A percentile compares a stretch with the other conserved stretches of the same genome.
phyloP scores from a whole-genome alignment of 1,140 invertebrate genomes.

The Apis florea region DNA sequence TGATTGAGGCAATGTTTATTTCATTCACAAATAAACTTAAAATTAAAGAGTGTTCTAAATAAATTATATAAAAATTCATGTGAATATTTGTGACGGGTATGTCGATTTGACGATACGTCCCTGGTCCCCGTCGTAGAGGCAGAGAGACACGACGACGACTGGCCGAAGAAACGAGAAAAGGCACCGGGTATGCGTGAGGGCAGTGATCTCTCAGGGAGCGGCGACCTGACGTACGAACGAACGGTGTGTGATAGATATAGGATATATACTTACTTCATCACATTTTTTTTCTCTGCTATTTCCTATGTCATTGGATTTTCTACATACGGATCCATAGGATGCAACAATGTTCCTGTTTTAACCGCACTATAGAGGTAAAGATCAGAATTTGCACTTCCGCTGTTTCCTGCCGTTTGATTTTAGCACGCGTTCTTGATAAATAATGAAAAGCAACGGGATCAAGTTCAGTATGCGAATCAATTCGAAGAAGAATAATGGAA shows the following conservation, averaged over 20 bases:
- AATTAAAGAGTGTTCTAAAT: not conserved
- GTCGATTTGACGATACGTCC: conserved; percentile 44
- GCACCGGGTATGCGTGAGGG: conserved; percentile 77
- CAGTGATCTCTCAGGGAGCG: conserved; percentile 80
- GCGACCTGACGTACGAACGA: conserved; percentile 77
- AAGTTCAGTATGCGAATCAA: conserved; percentile 11
- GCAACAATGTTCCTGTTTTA: conserved; percentile 15
- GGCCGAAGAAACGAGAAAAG: conserved; percentile 71
- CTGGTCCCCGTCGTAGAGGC: conserved; percentile 51
- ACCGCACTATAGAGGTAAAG: conserved; percentile 28
- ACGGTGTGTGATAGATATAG: conserved; percentile 59
- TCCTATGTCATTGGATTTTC: conserved; percentile 4
- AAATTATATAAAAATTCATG: not conserved
- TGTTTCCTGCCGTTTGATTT: not conserved
- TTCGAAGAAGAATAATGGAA: not conserved
- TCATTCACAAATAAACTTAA: too few relatives aligned
- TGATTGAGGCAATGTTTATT: not conserved
- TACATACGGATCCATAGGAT: not conserved
- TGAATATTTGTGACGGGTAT: conserved; percentile 23
- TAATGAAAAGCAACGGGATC: not conserved
- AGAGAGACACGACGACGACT: conserved; percentile 63
- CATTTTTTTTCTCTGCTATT: conserved; percentile 1
- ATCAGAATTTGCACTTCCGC: conserved; percentile 25
- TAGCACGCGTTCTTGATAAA: conserved; percentile 7
- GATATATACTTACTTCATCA: conserved; percentile 26